Evolutionary conservation across 2,113 vertebrate species (phyloP).

Genomic region (Todiramphus saurophagus): DNA sequence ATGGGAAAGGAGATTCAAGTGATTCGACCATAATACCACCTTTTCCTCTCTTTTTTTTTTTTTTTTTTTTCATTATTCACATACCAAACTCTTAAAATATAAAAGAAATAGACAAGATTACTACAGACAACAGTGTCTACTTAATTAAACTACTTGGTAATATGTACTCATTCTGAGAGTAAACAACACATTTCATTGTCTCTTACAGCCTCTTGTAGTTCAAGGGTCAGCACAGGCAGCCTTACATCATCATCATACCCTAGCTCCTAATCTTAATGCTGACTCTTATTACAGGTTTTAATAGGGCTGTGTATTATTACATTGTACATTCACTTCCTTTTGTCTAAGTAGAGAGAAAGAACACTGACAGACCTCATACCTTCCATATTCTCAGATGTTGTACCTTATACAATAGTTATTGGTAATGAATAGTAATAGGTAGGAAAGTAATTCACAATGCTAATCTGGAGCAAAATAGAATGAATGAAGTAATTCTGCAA

Average conservation of each 20-base stretch:
- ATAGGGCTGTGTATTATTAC: neutral
- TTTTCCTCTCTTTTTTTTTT: neutral
- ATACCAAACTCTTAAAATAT: neutral
- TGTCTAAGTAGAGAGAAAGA: neutral
- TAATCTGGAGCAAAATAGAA: neutral
- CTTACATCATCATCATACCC: neutral
- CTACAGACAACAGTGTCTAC: neutral
- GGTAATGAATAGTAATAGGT: neutral
- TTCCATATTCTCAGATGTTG: neutral
- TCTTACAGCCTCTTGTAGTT: neutral
- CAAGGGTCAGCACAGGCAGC: neutral
- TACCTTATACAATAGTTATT: neutral
- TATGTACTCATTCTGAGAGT: neutral
- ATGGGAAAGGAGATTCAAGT: neutral
- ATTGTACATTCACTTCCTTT: neutral
- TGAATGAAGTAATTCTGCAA: neutral
- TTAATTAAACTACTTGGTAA: neutral
- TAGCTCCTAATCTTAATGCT: neutral
- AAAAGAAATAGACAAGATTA: neutral
- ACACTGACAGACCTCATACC: neutral
- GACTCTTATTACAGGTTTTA: neutral
- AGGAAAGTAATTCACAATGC: neutral
- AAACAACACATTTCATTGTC: neutral
- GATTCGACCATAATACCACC: neutral
- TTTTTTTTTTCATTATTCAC: neutral